Percentiles rank a stretch among this genome's conserved stretches.
Conservation (phyloP, 2,888 invertebrate species). For the Meiosimyza decipiens region DNA sequence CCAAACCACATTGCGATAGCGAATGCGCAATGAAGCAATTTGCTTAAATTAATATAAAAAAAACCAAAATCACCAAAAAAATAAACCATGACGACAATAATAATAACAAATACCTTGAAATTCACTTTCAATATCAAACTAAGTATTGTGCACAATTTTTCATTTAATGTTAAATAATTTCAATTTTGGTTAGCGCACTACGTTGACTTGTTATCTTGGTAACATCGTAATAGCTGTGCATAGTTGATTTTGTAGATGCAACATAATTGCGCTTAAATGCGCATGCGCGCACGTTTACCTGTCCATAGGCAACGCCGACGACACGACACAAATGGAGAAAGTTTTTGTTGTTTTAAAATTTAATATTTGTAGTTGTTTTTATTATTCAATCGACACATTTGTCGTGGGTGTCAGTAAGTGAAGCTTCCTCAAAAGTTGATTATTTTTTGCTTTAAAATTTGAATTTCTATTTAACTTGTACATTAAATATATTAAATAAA, state of each 20-base stretch:
- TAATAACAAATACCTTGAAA: constrained; percentile 20
- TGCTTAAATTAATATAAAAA: not conserved
- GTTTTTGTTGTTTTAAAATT: constrained; percentile 13
- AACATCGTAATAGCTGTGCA: not conserved
- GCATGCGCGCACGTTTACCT: constrained; percentile 3
- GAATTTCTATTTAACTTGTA: too few relatives aligned
- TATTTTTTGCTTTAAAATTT: not conserved
- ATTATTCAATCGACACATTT: not conserved
- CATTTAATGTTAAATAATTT: not conserved
- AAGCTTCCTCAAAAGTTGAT: not conserved
- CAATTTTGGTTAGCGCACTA: too few relatives aligned
- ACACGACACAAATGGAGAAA: constrained; percentile 20
- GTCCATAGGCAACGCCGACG: not conserved
- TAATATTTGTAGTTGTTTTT: not conserved
- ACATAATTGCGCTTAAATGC: not conserved
- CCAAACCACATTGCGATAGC: constrained; percentile 7
- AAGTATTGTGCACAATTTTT: constrained; percentile 15
- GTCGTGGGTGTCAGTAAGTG: not conserved
- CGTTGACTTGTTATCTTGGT: not conserved
- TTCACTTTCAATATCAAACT: constrained; percentile 28
- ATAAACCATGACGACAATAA: not conserved
- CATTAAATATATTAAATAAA: too few relatives aligned
- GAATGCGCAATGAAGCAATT: constrained; percentile 19
- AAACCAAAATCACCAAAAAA: not conserved
- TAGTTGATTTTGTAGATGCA: constrained; percentile 2